Base-by-base conservation (phyloP, 1,140 invertebrate genomes). In the Pseudobourletiella spinata region DNA sequence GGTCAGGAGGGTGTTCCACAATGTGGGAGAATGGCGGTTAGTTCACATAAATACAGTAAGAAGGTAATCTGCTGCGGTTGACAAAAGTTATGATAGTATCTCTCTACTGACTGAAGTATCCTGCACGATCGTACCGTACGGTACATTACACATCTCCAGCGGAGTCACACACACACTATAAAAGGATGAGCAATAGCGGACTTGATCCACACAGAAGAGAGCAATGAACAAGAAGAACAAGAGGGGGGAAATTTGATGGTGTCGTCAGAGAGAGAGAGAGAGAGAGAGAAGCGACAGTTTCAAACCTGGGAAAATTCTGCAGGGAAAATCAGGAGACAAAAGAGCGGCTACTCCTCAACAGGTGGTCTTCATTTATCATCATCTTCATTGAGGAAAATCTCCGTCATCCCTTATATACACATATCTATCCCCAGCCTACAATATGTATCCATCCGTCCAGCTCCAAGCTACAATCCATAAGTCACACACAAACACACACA, bases 331-430 rank as follows among this genome's bases (percentile, higher is more conserved):
- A 50, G 62, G 66, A 67, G 63, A 68, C 66, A 68, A 68, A 65
- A 68, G 59, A 65, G 65, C 65, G 60, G 54, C 60, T 56, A 60
- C 43, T 55, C 29, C 66, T 68, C 67, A 68, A 68, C 67, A 68
- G 67, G 67, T 68, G 67, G 67, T 68, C 67, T 63, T 68, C 67
- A 68, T 68, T 68, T 68, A 68, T 68, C 66, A 67, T 64, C 46
- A 61, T 65, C 59, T 68, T 65, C 66, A 68, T 65, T 65, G 58
- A 68, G 66, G 24, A 68, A 64, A 68, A 57, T 66, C 55, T 58
- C 52, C 56, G 59, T 66, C 64, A 66, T 50, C 51, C 30, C 57
- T 62, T 15, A 25, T n/a, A n/a, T n/a, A n/a, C n/a, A n/a, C n/a
- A n/a, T n/a, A n/a, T n/a, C n/a, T n/a, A n/a, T n/a, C n/a, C n/a